Evolutionary conservation across 2,113 vertebrate species (phyloP).

Genomic region (Sphyrna mokarran): DNA sequence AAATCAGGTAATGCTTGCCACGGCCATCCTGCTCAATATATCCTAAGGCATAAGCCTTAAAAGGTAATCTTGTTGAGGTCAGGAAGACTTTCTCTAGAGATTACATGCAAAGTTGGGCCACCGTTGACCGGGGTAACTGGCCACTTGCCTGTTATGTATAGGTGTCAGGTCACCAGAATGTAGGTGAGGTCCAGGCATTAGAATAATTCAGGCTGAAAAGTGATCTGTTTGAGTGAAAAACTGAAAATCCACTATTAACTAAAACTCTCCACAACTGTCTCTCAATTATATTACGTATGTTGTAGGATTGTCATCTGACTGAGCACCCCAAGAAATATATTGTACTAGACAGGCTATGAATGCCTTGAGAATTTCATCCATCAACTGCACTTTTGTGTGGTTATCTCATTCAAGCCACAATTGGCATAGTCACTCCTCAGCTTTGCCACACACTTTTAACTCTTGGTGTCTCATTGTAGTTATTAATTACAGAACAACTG

Average conservation of each 20-base stretch:
- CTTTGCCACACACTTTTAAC: background rate
- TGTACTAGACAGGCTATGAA: background rate
- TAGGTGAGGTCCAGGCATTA: background rate
- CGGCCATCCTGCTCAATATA: background rate
- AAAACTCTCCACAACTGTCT: background rate
- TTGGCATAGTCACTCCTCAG: background rate
- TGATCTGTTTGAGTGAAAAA: background rate
- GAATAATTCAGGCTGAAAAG: background rate
- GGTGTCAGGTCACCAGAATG: background rate
- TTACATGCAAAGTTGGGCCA: too few relatives aligned
- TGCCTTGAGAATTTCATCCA: background rate
- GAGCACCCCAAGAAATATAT: background rate
- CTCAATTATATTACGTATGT: background rate
- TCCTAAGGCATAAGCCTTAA: background rate
- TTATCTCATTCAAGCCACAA: background rate
- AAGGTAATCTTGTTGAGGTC: background rate
- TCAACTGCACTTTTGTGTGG: background rate
- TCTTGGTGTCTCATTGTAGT: background rate
- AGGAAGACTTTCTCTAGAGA: background rate
- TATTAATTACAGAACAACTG: background rate
- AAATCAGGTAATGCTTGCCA: background rate
- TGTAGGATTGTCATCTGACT: background rate
- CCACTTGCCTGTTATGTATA: background rate
- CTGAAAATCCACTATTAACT: background rate
- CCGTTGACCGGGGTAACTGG: background rate